Evolutionary conservation across 1,140 invertebrate species (phyloP), one percentile per base, ranked within the genome.

Genomic region (Agraylea sexmaculata): DNA sequence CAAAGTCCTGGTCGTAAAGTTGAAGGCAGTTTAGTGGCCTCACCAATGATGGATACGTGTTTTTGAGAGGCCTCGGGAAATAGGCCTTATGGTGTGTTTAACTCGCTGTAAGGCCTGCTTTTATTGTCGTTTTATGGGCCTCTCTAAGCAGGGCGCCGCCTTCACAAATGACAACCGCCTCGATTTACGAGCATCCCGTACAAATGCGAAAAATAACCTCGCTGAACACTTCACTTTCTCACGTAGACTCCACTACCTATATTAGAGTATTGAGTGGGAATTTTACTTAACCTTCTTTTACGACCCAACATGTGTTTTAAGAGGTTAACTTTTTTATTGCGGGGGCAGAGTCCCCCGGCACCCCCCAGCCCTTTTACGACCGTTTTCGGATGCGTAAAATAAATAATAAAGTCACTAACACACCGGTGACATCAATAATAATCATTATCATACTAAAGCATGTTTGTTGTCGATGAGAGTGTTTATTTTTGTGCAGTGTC

Each of bases 31-130:
- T n/a, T n/a, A n/a, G n/a, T n/a, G 47, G 46, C 43, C 47, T 40
- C 35, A 30, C 47, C 47, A 49, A 49, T 49, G 47, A 49, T 49
- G 47, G 47, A 49, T 49, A 49, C 43, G 43, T 42, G 47, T 43
- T 49, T 49, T 45, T 45, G 43, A 49, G 47, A 46, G 43, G 40
- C 47, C 47, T 36, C 40, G 37, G 43, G 47, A 43, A 43, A 43
- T 43, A 43, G 43, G 40, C 45, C 43, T 49, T 49, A 49, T 49
- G 43, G 47, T 49, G 47, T 49, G 47, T 49, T 49, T 49, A 49
- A 49, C 47, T 49, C 47, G 47, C 43, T 49, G 47, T 49, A 49
- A 49, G 47, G 43, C 47, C 43, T 40, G 36, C 25, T 49, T 49
- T 49, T 49, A 49, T 49, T 49, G 37, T 41, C 30, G 43, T 49